phyloP scores from a whole-genome alignment of 1,140 invertebrate species.

The Eciton burchellii region DNA sequence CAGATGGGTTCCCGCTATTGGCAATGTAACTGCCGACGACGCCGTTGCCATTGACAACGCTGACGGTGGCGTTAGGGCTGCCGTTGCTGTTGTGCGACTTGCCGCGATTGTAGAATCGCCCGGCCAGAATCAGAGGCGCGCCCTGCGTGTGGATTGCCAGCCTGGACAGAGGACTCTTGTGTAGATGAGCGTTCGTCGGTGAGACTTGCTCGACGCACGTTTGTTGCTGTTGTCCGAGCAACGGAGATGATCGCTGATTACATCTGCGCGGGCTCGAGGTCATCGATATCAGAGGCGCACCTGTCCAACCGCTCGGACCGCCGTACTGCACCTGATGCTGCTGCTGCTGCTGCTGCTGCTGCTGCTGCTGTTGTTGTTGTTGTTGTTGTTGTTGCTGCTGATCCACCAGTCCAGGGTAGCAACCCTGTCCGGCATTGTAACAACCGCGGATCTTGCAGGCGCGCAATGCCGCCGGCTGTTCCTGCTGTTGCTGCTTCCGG shows the following conservation, averaged over 20 bases:
- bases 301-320: conserved; percentile 86
- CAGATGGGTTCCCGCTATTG: background rate
- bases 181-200: conserved; percentile 75
- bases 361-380: too few species aligned
- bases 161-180: conserved; percentile 87
- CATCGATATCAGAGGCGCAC: conserved; percentile 90
- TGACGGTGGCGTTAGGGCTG: conserved; percentile 46
- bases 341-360: conserved; percentile 71
- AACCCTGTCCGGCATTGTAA: conserved; percentile 66
- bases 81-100: conserved; percentile 73
- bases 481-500: conserved; percentile 72
- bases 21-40: conserved; percentile 33
- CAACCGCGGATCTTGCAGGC: conserved; percentile 53
- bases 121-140: conserved; percentile 90
- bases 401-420: conserved; percentile 68
- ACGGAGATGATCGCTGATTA: conserved; percentile 83
- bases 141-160: conserved; percentile 92
- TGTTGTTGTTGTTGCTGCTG: conserved; percentile 70
- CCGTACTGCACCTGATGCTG: conserved; percentile 76
- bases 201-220: conserved; percentile 69
- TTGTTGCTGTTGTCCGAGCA: conserved; percentile 76
- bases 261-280: conserved; percentile 79
- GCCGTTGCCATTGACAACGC: conserved; percentile 16
- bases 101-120: conserved; percentile 83
- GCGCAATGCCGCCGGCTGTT: conserved; percentile 21